Evolutionary conservation across 2,888 invertebrate genomes (phyloP).

Genomic region (Chouioia cunea): DNA sequence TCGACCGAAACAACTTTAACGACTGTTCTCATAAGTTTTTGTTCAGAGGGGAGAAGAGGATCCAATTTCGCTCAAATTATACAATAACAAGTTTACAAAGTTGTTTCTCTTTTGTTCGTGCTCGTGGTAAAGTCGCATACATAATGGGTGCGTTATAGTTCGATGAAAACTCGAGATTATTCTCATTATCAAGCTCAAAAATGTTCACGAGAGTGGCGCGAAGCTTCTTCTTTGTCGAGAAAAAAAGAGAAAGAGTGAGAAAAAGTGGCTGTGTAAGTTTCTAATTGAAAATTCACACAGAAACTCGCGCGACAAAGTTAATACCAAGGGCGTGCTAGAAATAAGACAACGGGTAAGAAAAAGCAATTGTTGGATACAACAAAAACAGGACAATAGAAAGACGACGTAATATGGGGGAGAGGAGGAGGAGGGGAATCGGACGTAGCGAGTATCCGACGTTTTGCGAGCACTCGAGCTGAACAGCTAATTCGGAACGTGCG

Average conservation of each 20-base stretch:
- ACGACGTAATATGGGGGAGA: too few species aligned
- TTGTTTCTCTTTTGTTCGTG: background rate
- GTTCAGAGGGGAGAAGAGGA: constrained; percentile 6
- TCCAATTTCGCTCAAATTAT: constrained; percentile 32
- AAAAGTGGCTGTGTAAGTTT: background rate
- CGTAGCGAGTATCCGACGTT: constrained; percentile 46
- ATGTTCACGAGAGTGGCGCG: too few species aligned
- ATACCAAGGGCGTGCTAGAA: background rate
- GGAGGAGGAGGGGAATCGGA: constrained; percentile 43
- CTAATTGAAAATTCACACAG: background rate
- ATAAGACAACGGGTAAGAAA: constrained; percentile 21
- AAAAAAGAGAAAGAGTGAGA: background rate
- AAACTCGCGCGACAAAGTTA: background rate
- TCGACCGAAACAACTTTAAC: constrained; percentile 25
- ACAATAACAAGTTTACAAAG: constrained; percentile 39
- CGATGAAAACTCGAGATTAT: too few species aligned
- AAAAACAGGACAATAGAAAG: constrained; percentile 18
- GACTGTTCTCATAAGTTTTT: constrained; percentile 18
- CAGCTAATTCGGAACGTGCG: constrained; percentile 67
- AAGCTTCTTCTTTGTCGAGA: background rate
- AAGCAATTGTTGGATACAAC: background rate
- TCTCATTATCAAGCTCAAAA: too few species aligned
- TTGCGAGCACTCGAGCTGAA: constrained; percentile 63
- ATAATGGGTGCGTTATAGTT: constrained; percentile 7
- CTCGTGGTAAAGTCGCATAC: constrained; percentile 10